A percentile compares a stretch with the other conserved stretches of the same genome.
phyloP scores from a whole-genome alignment of 2,888 invertebrate species.

The Nowickia ferox region DNA sequence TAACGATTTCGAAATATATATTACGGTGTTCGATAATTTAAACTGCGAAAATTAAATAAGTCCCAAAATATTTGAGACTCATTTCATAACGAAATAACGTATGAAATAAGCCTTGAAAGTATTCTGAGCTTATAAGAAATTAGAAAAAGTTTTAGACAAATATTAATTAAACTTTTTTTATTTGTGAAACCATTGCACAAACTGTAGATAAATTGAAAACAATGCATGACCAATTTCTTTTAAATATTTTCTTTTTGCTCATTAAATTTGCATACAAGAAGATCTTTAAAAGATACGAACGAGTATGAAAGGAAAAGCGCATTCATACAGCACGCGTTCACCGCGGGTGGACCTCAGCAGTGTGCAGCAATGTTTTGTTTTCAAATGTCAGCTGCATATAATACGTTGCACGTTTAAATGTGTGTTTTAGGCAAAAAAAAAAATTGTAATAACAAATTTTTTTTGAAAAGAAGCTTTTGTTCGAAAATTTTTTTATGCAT shows the following conservation, averaged over 20 bases:
- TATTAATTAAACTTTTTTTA: background rate
- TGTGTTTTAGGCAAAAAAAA: conserved; percentile 3
- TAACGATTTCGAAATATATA: no score
- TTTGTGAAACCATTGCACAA: background rate
- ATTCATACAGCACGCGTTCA: conserved; percentile 43
- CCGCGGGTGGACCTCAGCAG: conserved; percentile 63
- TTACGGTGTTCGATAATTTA: no score
- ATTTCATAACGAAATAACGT: no score
- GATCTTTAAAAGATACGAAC: conserved; percentile 50
- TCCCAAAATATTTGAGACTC: no score
- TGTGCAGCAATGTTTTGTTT: conserved; percentile 33
- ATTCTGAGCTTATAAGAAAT: no score
- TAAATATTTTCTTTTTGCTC: background rate
- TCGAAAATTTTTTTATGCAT: conserved; percentile 42
- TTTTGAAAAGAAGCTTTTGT: conserved; percentile 22
- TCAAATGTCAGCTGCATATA: conserved; percentile 57
- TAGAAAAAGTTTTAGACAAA: no score
- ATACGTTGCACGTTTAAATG: conserved; percentile 7
- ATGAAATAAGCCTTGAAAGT: no score
- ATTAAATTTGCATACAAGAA: conserved; percentile 53
- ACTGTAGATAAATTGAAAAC: conserved; percentile 52
- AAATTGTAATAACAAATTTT: background rate
- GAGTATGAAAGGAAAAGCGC: conserved; percentile 33
- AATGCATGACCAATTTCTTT: conserved; percentile 65
- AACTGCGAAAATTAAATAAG: no score